These are phyloP conservation scores for Gisinianus flammeolus DNA, from an alignment of 2,888 invertebrate genomes.

Conservation along the genomic window DNA sequence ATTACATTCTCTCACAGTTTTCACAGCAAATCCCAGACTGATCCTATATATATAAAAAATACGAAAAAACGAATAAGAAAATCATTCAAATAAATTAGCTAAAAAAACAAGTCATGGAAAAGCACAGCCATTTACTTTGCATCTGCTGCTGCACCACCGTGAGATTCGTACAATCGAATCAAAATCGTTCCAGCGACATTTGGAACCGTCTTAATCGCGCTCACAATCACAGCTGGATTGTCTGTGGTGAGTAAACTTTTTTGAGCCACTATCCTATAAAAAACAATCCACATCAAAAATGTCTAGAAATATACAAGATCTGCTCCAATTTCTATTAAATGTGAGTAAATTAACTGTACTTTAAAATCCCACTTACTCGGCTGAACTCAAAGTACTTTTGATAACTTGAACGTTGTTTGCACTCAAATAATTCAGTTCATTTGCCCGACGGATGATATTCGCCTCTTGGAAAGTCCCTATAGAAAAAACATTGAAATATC, in stretches of 20 bases:
- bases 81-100: too few species aligned
- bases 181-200: background rate
- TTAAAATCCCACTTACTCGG: background rate
- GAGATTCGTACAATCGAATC: background rate
- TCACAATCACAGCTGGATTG: slow-evolving; percentile 3
- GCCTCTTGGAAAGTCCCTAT: slow-evolving; percentile 62
- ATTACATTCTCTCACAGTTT: slow-evolving; percentile 46
- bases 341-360: too few species aligned
- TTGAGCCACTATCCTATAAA: slow-evolving; percentile 43
- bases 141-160: too few species aligned
- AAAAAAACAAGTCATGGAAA: too few species aligned
- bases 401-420: slow-evolving; percentile 42
- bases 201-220: slow-evolving; percentile 12
- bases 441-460: slow-evolving; percentile 62
- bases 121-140: too few species aligned
- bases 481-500: too few species aligned
- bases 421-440: slow-evolving; percentile 62
- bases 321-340: too few species aligned
- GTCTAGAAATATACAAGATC: background rate
- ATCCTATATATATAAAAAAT: too few species aligned
- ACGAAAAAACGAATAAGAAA: too few species aligned
- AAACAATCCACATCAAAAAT: too few species aligned
- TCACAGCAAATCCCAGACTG: slow-evolving; percentile 39
- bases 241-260: background rate
- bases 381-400: background rate